Base-by-base conservation (phyloP, 2,888 invertebrate species). In the Psylliodes chrysocephalus region DNA sequence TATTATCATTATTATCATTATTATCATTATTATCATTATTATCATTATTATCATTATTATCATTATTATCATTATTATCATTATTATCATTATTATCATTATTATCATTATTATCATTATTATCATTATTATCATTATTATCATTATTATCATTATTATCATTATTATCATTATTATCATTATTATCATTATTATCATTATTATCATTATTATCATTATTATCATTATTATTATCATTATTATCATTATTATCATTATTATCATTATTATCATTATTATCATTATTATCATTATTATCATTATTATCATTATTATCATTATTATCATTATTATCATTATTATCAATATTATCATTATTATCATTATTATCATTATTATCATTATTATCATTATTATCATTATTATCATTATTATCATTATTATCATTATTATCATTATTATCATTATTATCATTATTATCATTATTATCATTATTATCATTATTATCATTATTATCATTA, bases 331-430 rank as follows among this genome's bases (percentile, higher is more conserved):
- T 28, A 18, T 44, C 18, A 44, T 44, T 7, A 44, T 44, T 44
- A 7, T n/a, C n/a, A n/a, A n/a, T n/a, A n/a, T n/a, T n/a, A n/a
- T n/a, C n/a, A n/a, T n/a, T n/a, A n/a, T n/a, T 44, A 44, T 44
- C 44, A 44, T 44, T 44, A 44, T 44, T 15, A 44, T 44, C 15
- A 44, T 44, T 15, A 44, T 44, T 15, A 44, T 44, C 15, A 44
- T 44, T 15, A 44, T 44, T 15, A 44, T 44, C 15, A 44, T 44
- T 15, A 44, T 44, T 15, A 44, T 44, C 15, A 44, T 44, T 15
- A 44, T 44, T 15, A 44, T 44, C 15, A 44, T 44, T 15, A 44
- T 44, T 15, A 44, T 44, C 7, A 44, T 44, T 15, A 44, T 44
- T 15, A 44, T 44, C 7, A 44, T 44, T 15, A 44, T 44, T 15